These are phyloP conservation scores for Lucifuga dentata DNA, from an alignment of 2,113 vertebrate genomes.

Conservation along the genomic window DNA sequence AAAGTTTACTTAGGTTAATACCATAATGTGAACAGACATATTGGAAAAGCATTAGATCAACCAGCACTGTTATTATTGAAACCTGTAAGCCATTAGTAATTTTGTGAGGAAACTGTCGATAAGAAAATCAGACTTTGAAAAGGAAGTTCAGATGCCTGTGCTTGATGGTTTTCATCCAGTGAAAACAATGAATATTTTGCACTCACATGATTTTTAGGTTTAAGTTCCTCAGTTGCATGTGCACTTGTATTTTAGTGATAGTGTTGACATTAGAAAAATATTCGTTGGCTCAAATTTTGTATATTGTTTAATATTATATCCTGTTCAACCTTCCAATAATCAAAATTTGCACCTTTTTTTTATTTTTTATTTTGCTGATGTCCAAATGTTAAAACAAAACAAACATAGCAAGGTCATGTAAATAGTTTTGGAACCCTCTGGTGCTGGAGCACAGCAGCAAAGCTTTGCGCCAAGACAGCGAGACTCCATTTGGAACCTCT, in stretches of 20 bases:
- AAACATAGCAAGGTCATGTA: conserved; percentile 23
- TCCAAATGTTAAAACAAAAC: conserved; percentile 19
- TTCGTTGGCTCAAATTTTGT: too few relatives aligned
- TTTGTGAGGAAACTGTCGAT: conserved; percentile 34
- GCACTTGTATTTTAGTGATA: too few relatives aligned
- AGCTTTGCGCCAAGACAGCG: conserved; percentile 23
- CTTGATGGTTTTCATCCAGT: conserved; percentile 47
- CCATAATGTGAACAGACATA: background rate
- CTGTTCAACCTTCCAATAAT: background rate
- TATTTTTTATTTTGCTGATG: background rate
- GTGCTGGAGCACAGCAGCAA: conserved; percentile 1
- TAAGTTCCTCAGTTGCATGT: conserved; percentile 7
- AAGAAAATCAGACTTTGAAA: conserved; percentile 52
- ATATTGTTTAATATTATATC: too few relatives aligned
- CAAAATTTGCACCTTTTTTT: background rate
- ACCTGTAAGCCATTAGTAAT: conserved; percentile 1
- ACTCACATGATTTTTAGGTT: conserved; percentile 25
- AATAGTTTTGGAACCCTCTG: conserved; percentile 16
- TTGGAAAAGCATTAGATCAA: background rate
- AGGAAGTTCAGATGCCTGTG: conserved; percentile 37
- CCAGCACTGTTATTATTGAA: background rate
- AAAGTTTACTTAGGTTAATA: background rate
- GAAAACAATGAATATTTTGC: conserved; percentile 49
- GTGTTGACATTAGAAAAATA: background rate
- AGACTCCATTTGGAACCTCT: conserved; percentile 13